Evolutionary conservation across 2,113 vertebrate genomes (phyloP).

Genomic region (Apodemus sylvaticus): DNA sequence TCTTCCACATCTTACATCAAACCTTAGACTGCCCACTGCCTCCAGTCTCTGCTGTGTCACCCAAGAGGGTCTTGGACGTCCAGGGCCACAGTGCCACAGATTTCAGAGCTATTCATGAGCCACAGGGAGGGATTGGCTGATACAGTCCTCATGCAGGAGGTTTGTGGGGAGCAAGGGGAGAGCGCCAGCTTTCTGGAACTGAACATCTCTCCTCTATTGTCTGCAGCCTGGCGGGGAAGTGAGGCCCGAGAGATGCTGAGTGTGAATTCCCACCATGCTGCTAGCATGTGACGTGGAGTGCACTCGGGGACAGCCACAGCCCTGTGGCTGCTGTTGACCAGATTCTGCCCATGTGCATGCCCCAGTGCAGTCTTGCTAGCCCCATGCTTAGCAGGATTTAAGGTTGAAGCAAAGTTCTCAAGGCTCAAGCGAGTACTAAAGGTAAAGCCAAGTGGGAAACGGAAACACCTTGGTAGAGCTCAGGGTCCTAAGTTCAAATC

Average conservation of each 20-base stretch:
- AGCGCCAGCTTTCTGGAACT: background rate
- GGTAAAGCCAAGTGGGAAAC: fast-evolving
- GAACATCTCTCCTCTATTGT: background rate
- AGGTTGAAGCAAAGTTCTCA: background rate
- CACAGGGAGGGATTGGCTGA: too few species aligned
- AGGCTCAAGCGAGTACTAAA: background rate
- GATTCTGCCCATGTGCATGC: background rate
- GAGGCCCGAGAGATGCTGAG: background rate
- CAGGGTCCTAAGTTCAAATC: background rate
- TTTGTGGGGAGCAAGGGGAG: background rate
- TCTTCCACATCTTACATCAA: background rate
- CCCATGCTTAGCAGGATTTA: background rate
- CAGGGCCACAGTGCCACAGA: background rate
- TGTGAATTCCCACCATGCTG: background rate
- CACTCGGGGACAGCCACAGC: background rate
- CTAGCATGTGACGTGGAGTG: background rate
- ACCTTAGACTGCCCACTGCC: background rate
- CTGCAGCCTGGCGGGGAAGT: background rate
- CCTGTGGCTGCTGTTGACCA: background rate
- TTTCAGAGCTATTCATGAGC: background rate
- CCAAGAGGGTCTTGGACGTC: background rate
- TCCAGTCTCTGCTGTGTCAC: fast-evolving
- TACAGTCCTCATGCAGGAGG: background rate
- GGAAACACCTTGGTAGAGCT: background rate
- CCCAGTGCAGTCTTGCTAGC: fast-evolving